These are phyloP conservation scores for Triops longicaudatus DNA, from an alignment of 1,140 invertebrate genomes.

Conservation along the genomic window DNA sequence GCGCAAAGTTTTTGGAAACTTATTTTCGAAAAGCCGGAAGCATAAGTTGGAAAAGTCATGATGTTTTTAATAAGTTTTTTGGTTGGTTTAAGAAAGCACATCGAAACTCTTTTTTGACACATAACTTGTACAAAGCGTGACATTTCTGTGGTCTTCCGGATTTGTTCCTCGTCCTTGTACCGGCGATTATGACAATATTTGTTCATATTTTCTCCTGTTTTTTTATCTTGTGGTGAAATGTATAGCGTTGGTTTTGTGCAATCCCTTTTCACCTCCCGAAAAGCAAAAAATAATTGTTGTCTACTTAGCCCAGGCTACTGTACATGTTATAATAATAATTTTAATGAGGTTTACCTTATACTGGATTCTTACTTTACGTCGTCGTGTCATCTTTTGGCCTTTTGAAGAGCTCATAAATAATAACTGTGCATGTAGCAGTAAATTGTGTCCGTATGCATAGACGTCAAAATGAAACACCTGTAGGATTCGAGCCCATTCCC, in stretches of 20 bases:
- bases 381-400: background rate
- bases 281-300: background rate
- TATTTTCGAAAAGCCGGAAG: background rate
- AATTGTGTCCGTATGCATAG: too few species aligned
- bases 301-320: background rate
- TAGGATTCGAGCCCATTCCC: background rate
- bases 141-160: background rate
- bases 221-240: too few species aligned
- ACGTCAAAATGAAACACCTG: background rate
- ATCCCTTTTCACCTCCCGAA: too few species aligned
- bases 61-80: background rate
- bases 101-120: background rate
- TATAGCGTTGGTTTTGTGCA: too few species aligned
- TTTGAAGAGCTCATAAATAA: too few species aligned
- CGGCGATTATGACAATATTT: background rate
- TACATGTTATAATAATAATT: constrained; percentile 3
- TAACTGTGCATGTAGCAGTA: too few species aligned
- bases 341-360: background rate
- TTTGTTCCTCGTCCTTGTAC: background rate
- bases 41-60: background rate
- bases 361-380: background rate
- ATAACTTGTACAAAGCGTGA: background rate
- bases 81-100: background rate
- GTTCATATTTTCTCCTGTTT: background rate
- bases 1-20: background rate